Conservation (phyloP, 2,113 vertebrate genomes). For the Tringa solitaria region DNA sequence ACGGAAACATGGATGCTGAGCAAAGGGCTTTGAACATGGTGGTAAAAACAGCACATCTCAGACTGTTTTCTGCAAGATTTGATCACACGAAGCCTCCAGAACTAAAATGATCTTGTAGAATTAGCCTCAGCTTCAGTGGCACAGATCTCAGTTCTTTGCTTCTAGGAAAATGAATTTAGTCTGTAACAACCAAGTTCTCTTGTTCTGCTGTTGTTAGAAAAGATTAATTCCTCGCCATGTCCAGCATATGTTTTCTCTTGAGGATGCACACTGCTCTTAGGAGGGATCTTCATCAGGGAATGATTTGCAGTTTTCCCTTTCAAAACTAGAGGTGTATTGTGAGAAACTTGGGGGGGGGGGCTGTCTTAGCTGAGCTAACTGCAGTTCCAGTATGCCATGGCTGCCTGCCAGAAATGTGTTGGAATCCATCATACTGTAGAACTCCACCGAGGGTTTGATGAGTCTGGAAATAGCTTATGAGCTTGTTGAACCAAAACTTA, state of each 20-base stretch:
- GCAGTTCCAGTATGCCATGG: background rate
- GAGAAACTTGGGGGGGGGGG: background rate
- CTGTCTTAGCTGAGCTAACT: background rate
- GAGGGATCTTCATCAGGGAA: background rate
- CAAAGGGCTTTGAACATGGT: background rate
- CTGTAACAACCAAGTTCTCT: background rate
- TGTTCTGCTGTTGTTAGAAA: background rate
- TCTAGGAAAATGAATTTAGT: background rate
- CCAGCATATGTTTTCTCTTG: background rate
- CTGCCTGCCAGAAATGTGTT: background rate
- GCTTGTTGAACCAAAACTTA: background rate
- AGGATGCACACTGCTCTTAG: background rate
- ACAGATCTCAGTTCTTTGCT: background rate
- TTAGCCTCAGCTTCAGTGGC: background rate
- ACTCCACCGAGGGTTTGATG: background rate
- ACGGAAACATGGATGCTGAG: background rate
- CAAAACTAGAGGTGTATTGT: background rate
- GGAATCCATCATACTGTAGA: background rate
- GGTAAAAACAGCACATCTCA: background rate
- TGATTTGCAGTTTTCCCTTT: background rate
- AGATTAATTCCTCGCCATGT: background rate
- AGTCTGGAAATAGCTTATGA: background rate
- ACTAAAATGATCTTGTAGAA: background rate
- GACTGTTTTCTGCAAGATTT: background rate
- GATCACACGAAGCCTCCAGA: background rate